A percentile compares a stretch with the other conserved stretches of the same genome.
These are phyloP conservation scores for Nyleta sp. DNA, from an alignment of 2,888 invertebrate genomes.

Conservation along the genomic window DNA sequence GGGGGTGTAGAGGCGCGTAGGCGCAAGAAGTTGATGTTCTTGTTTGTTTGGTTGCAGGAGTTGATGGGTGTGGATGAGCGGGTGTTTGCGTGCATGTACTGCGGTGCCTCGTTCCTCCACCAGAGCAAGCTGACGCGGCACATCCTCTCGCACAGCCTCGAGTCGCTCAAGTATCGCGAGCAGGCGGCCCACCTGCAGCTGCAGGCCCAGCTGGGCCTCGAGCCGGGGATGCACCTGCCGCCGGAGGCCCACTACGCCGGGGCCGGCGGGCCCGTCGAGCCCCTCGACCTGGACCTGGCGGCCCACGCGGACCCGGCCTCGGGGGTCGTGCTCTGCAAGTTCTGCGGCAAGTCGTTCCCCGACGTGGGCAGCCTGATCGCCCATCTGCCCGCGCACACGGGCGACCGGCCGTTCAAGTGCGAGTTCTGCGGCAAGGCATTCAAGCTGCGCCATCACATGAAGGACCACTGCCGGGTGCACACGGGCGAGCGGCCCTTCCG, in stretches of 20 bases:
- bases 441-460: constrained; percentile 96
- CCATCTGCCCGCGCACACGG: constrained; percentile 94
- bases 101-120: constrained; percentile 94
- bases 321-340: constrained; percentile 93
- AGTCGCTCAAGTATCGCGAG: constrained; percentile 93
- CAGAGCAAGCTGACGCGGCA: constrained; percentile 96
- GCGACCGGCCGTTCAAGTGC: constrained; percentile 95
- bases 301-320: constrained; percentile 87
- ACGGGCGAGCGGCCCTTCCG: constrained; percentile 96
- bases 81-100: constrained; percentile 93
- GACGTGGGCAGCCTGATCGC: constrained; percentile 94
- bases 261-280: constrained; percentile 81
- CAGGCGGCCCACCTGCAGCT: constrained; percentile 84
- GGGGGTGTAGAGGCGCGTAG: constrained; percentile 23
- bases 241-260: constrained; percentile 81
- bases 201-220: constrained; percentile 83
- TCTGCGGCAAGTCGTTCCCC: constrained; percentile 96
- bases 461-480: constrained; percentile 96
- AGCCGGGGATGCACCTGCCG: constrained; percentile 79
- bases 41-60: constrained; percentile 95
- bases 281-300: constrained; percentile 86
- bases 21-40: constrained; percentile 95
- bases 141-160: constrained; percentile 94
- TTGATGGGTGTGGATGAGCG: constrained; percentile 89
- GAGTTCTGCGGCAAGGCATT: constrained; percentile 97